Evolutionary conservation across 2,888 invertebrate species (phyloP).

Genomic region (Cenopis cana): DNA sequence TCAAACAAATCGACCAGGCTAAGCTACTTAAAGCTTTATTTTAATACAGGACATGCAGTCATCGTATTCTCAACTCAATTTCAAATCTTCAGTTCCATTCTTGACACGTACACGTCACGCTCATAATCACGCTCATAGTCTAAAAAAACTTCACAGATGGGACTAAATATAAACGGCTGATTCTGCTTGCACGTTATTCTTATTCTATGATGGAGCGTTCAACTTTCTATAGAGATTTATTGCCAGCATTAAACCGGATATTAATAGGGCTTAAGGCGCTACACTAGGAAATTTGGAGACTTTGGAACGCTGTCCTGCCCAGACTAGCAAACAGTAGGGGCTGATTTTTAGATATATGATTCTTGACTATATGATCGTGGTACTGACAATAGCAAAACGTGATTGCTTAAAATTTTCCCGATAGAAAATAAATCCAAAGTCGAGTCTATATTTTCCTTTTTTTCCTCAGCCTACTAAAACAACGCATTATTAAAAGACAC

Average conservation of each 20-base stretch:
- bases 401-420: too few species aligned
- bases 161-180: conserved; percentile 23
- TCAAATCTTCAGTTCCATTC: background rate
- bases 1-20: background rate
- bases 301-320: too few species aligned
- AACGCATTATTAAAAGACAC: too few species aligned
- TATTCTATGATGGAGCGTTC: conserved; percentile 35
- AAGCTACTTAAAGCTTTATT: background rate
- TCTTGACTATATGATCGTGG: too few species aligned
- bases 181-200: conserved; percentile 23
- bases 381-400: too few species aligned
- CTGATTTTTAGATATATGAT: too few species aligned
- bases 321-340: too few species aligned
- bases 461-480: too few species aligned
- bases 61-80: background rate
- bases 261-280: conserved; percentile 33
- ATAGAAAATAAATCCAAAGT: too few species aligned
- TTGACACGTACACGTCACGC: background rate
- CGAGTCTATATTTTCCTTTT: too few species aligned
- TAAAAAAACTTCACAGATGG: conserved; percentile 13
- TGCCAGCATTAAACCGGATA: conserved; percentile 17
- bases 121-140: conserved; percentile 17
- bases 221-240: conserved; percentile 51
- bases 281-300: too few species aligned
- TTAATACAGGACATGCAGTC: background rate